Conservation (phyloP, 2,888 invertebrate species). For the Plemyria rubiginata region DNA sequence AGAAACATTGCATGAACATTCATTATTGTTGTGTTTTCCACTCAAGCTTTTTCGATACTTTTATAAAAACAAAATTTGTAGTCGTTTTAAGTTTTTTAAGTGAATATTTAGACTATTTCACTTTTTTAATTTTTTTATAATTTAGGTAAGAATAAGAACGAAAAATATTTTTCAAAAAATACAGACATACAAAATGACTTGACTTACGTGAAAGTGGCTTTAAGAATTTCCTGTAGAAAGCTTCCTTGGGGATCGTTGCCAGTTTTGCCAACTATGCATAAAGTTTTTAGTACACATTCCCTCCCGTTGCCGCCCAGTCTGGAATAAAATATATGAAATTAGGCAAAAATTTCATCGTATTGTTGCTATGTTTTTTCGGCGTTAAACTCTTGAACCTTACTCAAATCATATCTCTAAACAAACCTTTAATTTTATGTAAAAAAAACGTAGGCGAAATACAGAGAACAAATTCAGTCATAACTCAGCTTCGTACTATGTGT, state of each 20-base stretch:
- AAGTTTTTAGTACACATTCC: constrained; percentile 86
- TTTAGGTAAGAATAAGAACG: neutral
- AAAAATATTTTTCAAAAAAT: neutral
- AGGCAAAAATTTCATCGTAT: neutral
- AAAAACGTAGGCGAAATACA: too few species aligned
- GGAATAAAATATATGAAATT: constrained; percentile 40
- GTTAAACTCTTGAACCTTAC: too few species aligned
- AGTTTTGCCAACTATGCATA: constrained; percentile 86
- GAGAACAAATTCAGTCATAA: too few species aligned
- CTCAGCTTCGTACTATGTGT: too few species aligned
- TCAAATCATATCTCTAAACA: too few species aligned
- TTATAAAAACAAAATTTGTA: too few species aligned
- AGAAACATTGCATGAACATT: too few species aligned
- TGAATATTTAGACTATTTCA: neutral
- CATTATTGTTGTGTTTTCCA: too few species aligned
- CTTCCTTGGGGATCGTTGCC: constrained; percentile 75
- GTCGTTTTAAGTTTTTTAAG: too few species aligned
- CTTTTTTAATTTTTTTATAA: neutral
- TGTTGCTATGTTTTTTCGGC: too few species aligned
- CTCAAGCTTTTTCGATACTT: too few species aligned
- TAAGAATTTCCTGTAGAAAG: constrained; percentile 87
- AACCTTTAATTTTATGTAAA: too few species aligned
- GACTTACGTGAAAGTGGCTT: constrained; percentile 88
- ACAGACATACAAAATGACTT: constrained; percentile 1
- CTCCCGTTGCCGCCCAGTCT: constrained; percentile 84